Base-by-base conservation (phyloP, 2,113 vertebrate genomes). In the Pygoscelis adeliae region DNA sequence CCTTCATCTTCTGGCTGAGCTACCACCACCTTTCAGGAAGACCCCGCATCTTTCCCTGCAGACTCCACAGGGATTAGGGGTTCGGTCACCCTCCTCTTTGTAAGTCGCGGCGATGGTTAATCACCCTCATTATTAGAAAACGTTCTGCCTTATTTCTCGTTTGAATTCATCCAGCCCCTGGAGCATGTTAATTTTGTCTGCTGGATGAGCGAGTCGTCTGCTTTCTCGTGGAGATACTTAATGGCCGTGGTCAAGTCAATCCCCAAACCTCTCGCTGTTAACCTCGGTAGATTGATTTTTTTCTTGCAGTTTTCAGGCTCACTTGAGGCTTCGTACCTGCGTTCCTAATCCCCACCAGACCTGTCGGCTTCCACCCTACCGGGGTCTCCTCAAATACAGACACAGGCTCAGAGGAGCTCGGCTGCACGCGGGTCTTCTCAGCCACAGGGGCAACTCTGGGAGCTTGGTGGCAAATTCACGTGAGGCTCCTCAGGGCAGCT, bases 371-470 rank as follows among this genome's bases (percentile, higher is more conserved):
- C 36, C 56, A 22, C 36, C 52, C 36, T 50, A 1, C 40, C 56
- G 10, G 16, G 5, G 3, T 65, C 49, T 71, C 20, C 62, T 47
- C 36, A 44, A 47, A 26, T 11, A 47, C 15, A 38, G 67, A 16
- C 42, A 3, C 14, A 6, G 38, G 32, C 53, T 59, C 49, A 0
- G 14, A 46, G 58, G 23, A 81, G 22, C 46, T 36, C 0, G 0
- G 11, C 55, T 44, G 49, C 59, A 1, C n/a, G 40, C 42, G 34
- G 46, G 10, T 66, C 26, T 87, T 38, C 27, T 13, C 21, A 13
- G 32, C 44, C 9, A 3, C 44, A 7, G 38, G 8, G n/a, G 22
- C 76, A 13, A 9, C 18, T 73, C 32, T 59, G 6, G 7, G 49
- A 38, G 53, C 62, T 47, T 9, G 5, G 25, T 8, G 27, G 23